Evolutionary conservation across 2,113 vertebrate species (phyloP).

Genomic region (Pavo muticus): DNA sequence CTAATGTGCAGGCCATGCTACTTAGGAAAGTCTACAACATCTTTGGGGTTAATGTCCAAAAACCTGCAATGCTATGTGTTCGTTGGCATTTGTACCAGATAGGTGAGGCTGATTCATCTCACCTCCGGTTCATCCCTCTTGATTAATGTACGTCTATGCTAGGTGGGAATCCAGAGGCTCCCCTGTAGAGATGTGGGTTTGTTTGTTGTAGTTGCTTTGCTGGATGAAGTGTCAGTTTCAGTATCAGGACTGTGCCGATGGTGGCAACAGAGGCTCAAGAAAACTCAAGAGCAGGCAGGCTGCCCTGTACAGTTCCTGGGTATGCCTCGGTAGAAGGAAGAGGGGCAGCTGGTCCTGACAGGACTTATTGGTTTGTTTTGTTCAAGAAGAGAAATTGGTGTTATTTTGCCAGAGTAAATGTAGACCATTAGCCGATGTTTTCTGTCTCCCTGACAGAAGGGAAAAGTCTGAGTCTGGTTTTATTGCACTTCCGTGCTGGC

Average conservation of each 20-base stretch:
- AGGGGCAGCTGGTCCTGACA: not conserved
- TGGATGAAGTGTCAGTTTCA: not conserved
- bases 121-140: not conserved
- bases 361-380: not conserved
- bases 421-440: not conserved
- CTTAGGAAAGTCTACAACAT: not conserved
- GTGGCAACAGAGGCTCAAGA: constrained; percentile 21
- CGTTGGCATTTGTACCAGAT: not conserved
- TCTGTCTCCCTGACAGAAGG: not conserved
- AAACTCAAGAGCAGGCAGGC: not conserved
- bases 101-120: not conserved
- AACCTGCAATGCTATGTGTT: not conserved
- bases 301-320: not conserved
- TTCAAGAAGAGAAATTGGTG: not conserved
- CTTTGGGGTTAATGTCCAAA: not conserved
- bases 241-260: not conserved
- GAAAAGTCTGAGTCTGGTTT: not conserved
- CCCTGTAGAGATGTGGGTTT: not conserved
- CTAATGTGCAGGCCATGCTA: not conserved
- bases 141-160: not conserved
- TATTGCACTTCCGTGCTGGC: not conserved
- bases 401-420: not conserved
- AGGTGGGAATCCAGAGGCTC: not conserved
- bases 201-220: not conserved
- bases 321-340: fast-evolving